Evolutionary conservation across 2,797 vertebrate species (phyloP).

Genomic region (Cercopithecus diana): DNA sequence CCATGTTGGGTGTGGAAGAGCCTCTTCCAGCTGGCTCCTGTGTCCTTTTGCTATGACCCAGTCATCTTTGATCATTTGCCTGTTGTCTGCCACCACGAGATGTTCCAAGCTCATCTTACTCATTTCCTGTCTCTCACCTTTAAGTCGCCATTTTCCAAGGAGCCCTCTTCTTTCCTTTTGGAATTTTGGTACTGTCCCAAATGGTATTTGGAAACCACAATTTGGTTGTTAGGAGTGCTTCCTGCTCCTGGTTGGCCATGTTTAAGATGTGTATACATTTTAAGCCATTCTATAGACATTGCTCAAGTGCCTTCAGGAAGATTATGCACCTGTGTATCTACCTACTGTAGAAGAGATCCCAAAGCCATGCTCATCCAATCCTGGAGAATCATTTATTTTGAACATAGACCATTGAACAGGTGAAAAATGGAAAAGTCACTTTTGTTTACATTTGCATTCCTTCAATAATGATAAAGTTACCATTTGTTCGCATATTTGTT

Average conservation of each 20-base stretch:
- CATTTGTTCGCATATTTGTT: background rate
- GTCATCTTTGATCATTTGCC: background rate
- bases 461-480: slow-evolving; percentile 8
- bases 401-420: background rate
- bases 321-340: background rate
- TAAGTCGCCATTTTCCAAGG: slow-evolving; percentile 1
- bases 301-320: background rate
- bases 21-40: background rate
- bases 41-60: background rate
- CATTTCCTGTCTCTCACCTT: background rate
- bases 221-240: background rate
- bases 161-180: background rate
- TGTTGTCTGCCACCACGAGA: background rate
- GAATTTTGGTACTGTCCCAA: background rate
- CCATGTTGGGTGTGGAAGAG: background rate
- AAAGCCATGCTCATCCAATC: background rate
- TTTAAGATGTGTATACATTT: background rate
- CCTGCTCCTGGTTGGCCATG: background rate
- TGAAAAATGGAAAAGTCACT: background rate
- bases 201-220: background rate
- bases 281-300: background rate
- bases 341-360: background rate
- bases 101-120: background rate
- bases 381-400: background rate
- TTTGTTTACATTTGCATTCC: background rate